These are phyloP conservation scores for Agrypnus murinus DNA, from an alignment of 2,888 invertebrate species.

Conservation along the genomic window DNA sequence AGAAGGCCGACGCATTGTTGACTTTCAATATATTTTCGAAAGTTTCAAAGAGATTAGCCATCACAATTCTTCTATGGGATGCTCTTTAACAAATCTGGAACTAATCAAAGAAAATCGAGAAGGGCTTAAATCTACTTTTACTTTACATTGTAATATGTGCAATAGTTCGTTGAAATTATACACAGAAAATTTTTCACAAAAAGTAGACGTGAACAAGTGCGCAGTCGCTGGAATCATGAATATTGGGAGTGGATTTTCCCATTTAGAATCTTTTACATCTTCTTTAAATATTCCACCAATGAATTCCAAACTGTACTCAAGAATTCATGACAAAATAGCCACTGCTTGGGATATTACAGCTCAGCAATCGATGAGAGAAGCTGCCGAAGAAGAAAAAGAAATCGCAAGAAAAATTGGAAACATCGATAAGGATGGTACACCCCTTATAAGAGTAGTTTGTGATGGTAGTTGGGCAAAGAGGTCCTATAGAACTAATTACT, in stretches of 20 bases:
- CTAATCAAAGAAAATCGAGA: slow-evolving; percentile 4
- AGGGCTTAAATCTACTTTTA: not conserved
- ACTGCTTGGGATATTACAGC: no score
- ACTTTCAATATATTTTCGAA: no score
- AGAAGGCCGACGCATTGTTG: no score
- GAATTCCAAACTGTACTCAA: no score
- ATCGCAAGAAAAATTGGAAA: no score
- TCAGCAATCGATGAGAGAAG: no score
- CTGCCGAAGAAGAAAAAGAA: slow-evolving; percentile 49
- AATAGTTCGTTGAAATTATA: not conserved
- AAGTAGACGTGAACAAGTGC: not conserved
- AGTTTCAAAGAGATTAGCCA: no score
- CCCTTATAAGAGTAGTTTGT: slow-evolving; percentile 58
- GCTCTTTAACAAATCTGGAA: no score
- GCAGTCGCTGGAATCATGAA: slow-evolving; percentile 4
- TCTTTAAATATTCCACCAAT: not conserved
- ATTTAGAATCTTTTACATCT: not conserved
- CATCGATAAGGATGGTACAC: slow-evolving; percentile 53
- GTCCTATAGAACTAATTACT: slow-evolving; percentile 55
- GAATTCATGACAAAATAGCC: no score
- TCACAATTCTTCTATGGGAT: no score
- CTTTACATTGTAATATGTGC: not conserved
- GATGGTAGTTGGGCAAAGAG: no score
- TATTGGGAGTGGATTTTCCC: slow-evolving; percentile 8
- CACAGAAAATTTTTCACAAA: not conserved